phyloP scores from a whole-genome alignment of 2,113 vertebrate genomes.

The Engraulis encrasicolus region DNA sequence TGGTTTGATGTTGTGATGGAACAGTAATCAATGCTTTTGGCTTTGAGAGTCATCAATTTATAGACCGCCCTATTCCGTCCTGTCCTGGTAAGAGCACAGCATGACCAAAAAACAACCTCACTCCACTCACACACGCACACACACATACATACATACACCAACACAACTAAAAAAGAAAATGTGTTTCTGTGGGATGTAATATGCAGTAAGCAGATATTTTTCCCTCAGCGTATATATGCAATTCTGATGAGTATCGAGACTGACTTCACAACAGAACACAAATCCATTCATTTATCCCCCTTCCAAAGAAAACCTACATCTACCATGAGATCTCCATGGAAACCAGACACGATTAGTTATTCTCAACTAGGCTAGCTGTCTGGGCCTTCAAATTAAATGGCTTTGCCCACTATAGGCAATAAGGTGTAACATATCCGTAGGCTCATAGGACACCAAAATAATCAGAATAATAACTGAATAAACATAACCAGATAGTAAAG shows the following conservation, averaged over 20 bases:
- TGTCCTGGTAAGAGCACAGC: not conserved
- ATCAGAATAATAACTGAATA: not conserved
- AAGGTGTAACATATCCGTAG: not conserved
- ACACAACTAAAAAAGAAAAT: not conserved
- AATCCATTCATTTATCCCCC: not conserved
- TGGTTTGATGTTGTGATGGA: slow-evolving; percentile 20
- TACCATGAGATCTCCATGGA: not conserved
- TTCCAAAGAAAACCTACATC: not conserved
- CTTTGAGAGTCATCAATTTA: slow-evolving; percentile 17
- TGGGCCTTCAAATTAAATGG: slow-evolving; percentile 2
- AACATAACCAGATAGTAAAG: not conserved
- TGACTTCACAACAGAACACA: not conserved
- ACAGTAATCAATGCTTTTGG: slow-evolving; percentile 19
- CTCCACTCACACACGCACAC: not conserved
- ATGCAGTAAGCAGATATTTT: not conserved
- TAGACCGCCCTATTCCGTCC: not conserved
- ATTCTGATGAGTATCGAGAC: not conserved
- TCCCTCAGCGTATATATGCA: not conserved
- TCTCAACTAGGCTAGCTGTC: not conserved
- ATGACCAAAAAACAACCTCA: not conserved
- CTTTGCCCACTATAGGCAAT: not conserved
- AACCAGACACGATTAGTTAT: slow-evolving; percentile 12
- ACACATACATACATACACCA: not conserved
- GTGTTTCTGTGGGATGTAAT: not conserved
- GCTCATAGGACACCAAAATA: not conserved